Evolutionary conservation across 2,797 vertebrate genomes (phyloP).

Genomic region (Manis crassicaudata): DNA sequence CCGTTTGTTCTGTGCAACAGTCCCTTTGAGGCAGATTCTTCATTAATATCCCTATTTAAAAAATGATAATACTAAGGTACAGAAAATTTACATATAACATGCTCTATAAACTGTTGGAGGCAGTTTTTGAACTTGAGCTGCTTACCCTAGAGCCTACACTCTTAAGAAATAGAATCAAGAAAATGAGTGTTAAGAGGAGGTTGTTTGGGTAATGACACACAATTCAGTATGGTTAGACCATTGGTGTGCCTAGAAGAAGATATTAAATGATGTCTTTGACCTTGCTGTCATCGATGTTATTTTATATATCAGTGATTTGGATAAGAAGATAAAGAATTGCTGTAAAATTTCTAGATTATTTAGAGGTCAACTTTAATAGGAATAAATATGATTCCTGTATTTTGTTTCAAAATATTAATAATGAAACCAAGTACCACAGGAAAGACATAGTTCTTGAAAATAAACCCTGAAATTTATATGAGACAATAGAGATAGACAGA

Average conservation of each 20-base stretch:
- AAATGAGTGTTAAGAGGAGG: not conserved
- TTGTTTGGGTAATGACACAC: not conserved
- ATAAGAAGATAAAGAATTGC: not conserved
- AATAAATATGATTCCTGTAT: not conserved
- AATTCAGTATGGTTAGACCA: not conserved
- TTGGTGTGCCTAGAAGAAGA: not conserved
- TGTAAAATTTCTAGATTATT: not conserved
- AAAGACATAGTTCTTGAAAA: not conserved
- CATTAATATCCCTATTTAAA: not conserved
- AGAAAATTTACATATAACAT: not conserved
- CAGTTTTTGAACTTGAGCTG: not conserved
- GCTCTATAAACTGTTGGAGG: not conserved
- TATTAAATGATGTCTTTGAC: not conserved
- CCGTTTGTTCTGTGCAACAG: not conserved
- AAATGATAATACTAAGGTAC: not conserved
- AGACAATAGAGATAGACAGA: not conserved
- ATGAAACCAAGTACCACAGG: not conserved
- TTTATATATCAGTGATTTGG: not conserved
- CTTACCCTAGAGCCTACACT: not conserved
- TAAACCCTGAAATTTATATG: not conserved
- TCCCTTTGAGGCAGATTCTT: not conserved
- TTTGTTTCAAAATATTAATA: not conserved
- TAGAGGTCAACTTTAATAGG: not conserved
- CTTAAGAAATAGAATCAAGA: slow-evolving; percentile 5
- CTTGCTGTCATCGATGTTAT: not conserved